These are phyloP conservation scores for Orius insidiosus DNA, from an alignment of 1,140 invertebrate species.

Conservation along the genomic window DNA sequence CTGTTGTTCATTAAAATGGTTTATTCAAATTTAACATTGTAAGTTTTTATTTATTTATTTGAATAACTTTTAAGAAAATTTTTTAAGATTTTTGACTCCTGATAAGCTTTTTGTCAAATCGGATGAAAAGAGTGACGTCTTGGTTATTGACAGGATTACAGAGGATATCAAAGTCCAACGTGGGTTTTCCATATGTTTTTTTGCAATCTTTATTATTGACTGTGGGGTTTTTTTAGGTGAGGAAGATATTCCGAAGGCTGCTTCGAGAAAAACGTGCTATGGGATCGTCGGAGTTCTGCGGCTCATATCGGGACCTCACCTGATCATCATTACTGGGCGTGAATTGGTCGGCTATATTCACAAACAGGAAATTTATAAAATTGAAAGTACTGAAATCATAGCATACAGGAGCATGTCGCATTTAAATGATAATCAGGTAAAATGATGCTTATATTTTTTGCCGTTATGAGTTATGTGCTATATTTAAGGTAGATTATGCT, in stretches of 20 bases:
- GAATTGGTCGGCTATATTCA: conserved; percentile 70
- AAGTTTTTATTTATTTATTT: too few species aligned
- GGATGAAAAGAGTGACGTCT: background rate
- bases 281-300: conserved; percentile 80
- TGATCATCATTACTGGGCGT: conserved; percentile 78
- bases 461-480: too few species aligned
- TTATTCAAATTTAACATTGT: too few species aligned
- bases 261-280: conserved; percentile 56
- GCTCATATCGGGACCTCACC: conserved; percentile 69
- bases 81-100: too few species aligned
- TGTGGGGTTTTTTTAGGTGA: conserved; percentile 28
- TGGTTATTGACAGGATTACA: conserved; percentile 11
- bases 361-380: conserved; percentile 69
- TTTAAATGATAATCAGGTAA: conserved; percentile 53
- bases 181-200: too few species aligned
- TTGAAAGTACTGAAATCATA: conserved; percentile 68
- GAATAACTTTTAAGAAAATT: too few species aligned
- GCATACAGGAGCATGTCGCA: conserved; percentile 71
- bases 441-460: too few species aligned
- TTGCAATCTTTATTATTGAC: conserved; percentile 6
- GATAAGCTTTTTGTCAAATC: background rate
- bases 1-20: too few species aligned
- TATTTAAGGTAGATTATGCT: too few species aligned
- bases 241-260: conserved; percentile 40
- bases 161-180: conserved; percentile 1